Evolutionary conservation across 2,888 invertebrate genomes (phyloP), one percentile per base, ranked within the genome.

Genomic region (Plebejus melissa): DNA sequence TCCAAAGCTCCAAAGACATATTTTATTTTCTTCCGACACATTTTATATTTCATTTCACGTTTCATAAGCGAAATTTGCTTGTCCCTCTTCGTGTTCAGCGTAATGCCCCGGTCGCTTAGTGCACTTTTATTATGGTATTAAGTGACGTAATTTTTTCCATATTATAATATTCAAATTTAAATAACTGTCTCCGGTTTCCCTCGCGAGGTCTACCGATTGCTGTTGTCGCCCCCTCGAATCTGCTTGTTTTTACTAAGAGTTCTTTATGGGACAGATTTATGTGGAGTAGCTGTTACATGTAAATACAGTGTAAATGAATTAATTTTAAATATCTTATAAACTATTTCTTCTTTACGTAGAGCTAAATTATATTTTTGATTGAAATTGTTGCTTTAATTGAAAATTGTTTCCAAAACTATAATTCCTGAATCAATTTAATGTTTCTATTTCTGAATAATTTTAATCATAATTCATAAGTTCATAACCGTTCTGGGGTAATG

Each of bases 91-190:
- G 88, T 87, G 87, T 90, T 92, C 88, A 89, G 85, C 89, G 87
- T 94, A 94, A 94, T 94, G 92, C 93, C 86, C 85, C 87, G 84
- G 90, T 92, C 94, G 94, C 94, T 94, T 93, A 93, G 93, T 93
- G 92, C 91, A 94, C 93, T 94, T 94, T 94, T 94, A 94, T 94
- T 94, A 92, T 87, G 91, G 94, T 90, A 94, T 94, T 94, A 94
- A 94, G 93, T 94, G 94, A 93, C 93, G 94, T 94, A 94, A 94
- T 94, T 94, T 94, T 93, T 94, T 94, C 88, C 93, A 92, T 94
- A 93, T 94, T 93, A 94, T 94, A 93, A 94, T 94, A 94, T 94
- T 94, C 92, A 94, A 94, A 94, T 94, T 94, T 94, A 94, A 94
- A 94, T 94, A 94, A 94, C 94, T 94, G 94, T 94, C 94, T 94